These are phyloP conservation scores for Macroglossus sobrinus DNA, from an alignment of 2,113 vertebrate species.

Conservation along the genomic window DNA sequence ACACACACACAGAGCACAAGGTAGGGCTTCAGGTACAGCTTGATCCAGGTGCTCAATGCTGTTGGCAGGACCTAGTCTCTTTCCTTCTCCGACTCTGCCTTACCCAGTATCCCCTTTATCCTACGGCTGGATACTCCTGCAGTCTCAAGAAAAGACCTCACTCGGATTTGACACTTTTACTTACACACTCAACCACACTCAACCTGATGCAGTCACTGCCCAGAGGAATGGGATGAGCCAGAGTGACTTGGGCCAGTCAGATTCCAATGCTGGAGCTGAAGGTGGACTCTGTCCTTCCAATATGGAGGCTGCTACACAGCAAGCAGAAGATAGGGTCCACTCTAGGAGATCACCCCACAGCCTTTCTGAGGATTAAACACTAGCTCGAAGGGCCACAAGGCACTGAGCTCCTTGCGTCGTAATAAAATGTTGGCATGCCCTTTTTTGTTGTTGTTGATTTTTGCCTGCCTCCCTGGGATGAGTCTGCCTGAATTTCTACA, in stretches of 20 bases:
- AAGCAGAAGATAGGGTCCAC: neutral
- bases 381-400: neutral
- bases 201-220: neutral
- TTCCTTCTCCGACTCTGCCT: neutral
- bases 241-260: neutral
- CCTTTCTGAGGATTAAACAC: neutral
- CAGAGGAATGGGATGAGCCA: neutral
- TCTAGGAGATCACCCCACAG: neutral
- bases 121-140: neutral
- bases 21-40: neutral
- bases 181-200: too few species aligned
- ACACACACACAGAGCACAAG: too few species aligned
- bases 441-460: too few species aligned
- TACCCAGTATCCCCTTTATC: neutral
- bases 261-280: neutral
- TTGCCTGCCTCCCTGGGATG: neutral
- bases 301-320: neutral
- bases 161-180: neutral
- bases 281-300: neutral
- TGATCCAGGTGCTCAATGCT: neutral
- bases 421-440: neutral
- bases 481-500: neutral
- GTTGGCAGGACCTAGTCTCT: neutral
- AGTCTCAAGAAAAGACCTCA: neutral
- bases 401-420: too few species aligned